These are phyloP conservation scores for Ursus arctos DNA, from an alignment of 2,113 vertebrate genomes.

Conservation along the genomic window DNA sequence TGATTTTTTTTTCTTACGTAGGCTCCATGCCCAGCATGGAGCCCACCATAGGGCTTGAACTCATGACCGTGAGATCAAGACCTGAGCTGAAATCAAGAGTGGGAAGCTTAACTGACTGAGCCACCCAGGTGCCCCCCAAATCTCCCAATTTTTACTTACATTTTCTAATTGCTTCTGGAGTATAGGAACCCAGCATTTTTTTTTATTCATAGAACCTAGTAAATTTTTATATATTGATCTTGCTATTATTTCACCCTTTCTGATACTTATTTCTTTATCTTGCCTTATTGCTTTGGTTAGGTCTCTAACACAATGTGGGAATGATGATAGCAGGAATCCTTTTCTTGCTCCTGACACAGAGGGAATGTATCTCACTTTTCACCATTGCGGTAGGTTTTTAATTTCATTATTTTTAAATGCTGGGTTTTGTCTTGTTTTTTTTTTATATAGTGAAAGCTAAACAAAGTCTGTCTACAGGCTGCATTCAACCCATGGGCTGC, in stretches of 20 bases:
- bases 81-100: neutral
- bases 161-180: slow-evolving; percentile 5
- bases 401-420: slow-evolving; percentile 45
- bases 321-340: neutral
- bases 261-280: neutral
- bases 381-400: neutral
- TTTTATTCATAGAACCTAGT: neutral
- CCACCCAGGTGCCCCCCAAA: neutral
- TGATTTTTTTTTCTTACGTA: neutral
- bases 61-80: neutral
- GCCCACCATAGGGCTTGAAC: neutral
- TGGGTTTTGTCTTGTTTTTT: neutral
- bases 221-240: neutral
- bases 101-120: neutral
- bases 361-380: neutral
- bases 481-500: neutral
- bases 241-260: neutral
- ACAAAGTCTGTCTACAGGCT: neutral
- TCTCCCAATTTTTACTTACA: neutral
- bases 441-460: neutral
- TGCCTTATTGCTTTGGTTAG: neutral
- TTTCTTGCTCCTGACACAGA: neutral
- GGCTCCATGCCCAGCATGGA: neutral
- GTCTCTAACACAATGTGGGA: neutral
- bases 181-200: neutral